Evolutionary conservation across 30 jellyfish, hydroid and myxozoan species (phyloP).

Genomic region (Hydra vulgaris): DNA sequence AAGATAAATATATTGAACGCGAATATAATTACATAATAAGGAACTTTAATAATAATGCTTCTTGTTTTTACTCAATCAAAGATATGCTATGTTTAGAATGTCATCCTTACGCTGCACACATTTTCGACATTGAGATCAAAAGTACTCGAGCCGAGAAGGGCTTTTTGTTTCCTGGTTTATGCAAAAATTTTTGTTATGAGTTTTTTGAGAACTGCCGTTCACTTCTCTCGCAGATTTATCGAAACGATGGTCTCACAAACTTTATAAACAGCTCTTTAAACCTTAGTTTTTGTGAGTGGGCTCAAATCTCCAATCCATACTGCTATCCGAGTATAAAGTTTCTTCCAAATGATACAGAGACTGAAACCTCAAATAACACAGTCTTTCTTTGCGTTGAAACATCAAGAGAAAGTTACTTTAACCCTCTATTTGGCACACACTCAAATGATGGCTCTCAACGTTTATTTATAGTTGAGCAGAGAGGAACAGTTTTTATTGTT

Average conservation of each 20-base stretch:
- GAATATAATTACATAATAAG: constrained; percentile 17
- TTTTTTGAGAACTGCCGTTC: constrained; percentile 41
- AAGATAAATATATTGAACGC: constrained; percentile 23
- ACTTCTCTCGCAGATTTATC: constrained; percentile 22
- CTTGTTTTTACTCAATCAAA: constrained; percentile 31
- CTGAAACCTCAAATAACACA: neutral
- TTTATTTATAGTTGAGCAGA: constrained; percentile 63
- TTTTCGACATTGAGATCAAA: constrained; percentile 78
- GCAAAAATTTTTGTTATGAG: constrained; percentile 38
- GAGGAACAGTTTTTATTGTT: constrained; percentile 44
- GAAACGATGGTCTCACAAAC: constrained; percentile 23
- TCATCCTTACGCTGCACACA: constrained; percentile 93
- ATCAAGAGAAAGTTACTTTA: constrained; percentile 16
- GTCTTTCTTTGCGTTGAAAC: constrained; percentile 59
- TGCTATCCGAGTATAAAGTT: constrained; percentile 51
- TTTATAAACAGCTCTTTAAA: constrained; percentile 20
- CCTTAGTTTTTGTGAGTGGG: constrained; percentile 71
- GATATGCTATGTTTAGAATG: constrained; percentile 63
- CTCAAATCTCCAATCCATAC: constrained; percentile 49
- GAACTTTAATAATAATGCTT: neutral
- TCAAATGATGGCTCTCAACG: constrained; percentile 88
- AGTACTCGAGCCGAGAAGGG: constrained; percentile 8
- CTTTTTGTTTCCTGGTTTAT: constrained; percentile 75
- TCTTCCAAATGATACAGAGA: neutral
- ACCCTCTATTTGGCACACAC: constrained; percentile 62